Evolutionary conservation across 2,797 vertebrate genomes (phyloP).

Genomic region (Syngnathus acus): DNA sequence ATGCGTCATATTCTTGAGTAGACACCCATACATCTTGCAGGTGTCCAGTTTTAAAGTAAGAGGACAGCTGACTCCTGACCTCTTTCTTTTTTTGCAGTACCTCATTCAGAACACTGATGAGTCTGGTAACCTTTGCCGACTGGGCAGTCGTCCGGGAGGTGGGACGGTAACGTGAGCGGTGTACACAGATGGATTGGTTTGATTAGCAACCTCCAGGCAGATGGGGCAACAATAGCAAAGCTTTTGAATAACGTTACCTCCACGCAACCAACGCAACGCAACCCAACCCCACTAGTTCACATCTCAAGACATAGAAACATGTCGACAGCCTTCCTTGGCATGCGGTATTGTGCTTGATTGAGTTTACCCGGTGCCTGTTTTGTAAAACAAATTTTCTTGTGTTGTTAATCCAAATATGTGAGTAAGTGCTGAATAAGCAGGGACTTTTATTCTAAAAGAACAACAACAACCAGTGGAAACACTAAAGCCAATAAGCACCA

Average conservation of each 20-base stretch:
- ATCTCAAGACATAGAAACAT: constrained; percentile 13
- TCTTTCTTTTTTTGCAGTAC: constrained; percentile 30
- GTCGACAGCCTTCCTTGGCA: background rate
- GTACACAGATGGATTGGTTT: constrained; percentile 51
- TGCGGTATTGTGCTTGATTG: background rate
- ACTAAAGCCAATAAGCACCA: background rate
- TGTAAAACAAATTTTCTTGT: constrained; percentile 15
- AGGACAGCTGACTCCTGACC: constrained; percentile 41
- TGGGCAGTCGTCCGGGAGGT: constrained; percentile 34
- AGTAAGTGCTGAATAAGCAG: background rate
- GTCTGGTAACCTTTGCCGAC: constrained; percentile 53
- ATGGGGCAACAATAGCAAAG: constrained; percentile 44
- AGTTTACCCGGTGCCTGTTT: constrained; percentile 1
- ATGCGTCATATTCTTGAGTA: too few species aligned
- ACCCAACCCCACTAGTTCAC: constrained; percentile 1
- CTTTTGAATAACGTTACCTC: constrained; percentile 10
- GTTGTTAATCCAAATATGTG: background rate
- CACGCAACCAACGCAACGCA: background rate
- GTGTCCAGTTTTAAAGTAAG: constrained; percentile 13
- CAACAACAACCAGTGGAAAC: background rate
- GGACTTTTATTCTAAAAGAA: background rate
- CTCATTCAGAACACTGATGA: constrained; percentile 41
- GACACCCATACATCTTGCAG: constrained; percentile 6
- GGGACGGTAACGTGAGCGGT: constrained; percentile 54
- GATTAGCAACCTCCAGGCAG: constrained; percentile 53